phyloP scores from a whole-genome alignment of 2,888 invertebrate genomes.

The Mylabris sibirica region DNA sequence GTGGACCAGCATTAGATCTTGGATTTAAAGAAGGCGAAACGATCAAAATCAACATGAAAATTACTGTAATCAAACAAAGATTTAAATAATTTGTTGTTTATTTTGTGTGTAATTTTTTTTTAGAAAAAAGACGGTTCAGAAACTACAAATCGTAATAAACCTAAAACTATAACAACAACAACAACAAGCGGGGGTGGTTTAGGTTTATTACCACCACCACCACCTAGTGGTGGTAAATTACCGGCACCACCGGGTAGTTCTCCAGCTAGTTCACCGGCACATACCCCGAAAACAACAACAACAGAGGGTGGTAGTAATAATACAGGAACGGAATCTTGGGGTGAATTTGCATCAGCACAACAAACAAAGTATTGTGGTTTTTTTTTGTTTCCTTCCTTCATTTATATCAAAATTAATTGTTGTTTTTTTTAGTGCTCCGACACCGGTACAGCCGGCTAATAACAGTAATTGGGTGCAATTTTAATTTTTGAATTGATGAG shows the following conservation, averaged over 20 bases:
- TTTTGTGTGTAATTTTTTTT: slow-evolving; percentile 27
- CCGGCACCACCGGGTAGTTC: slow-evolving; percentile 83
- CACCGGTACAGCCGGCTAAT: slow-evolving; percentile 48
- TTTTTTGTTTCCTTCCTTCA: not conserved
- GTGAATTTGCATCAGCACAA: slow-evolving; percentile 77
- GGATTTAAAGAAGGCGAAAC: slow-evolving; percentile 99
- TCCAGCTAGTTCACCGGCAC: slow-evolving; percentile 75
- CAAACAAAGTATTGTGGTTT: slow-evolving; percentile 45
- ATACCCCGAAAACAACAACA: slow-evolving; percentile 57
- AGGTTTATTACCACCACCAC: slow-evolving; percentile 80
- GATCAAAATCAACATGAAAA: slow-evolving; percentile 98
- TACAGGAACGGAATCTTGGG: slow-evolving; percentile 73
- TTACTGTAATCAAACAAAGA: slow-evolving; percentile 82
- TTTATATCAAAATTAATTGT: slow-evolving; percentile 13
- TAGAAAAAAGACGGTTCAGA: slow-evolving; percentile 91
- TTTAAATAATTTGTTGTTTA: too few species aligned
- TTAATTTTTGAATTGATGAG: slow-evolving; percentile 43
- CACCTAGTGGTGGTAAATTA: slow-evolving; percentile 71
- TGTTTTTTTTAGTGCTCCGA: slow-evolving; percentile 46
- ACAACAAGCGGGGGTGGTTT: slow-evolving; percentile 55
- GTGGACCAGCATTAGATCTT: slow-evolving; percentile 86
- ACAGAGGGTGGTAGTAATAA: slow-evolving; percentile 53
- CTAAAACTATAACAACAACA: slow-evolving; percentile 59
- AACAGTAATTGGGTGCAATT: slow-evolving; percentile 61
- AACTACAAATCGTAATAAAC: slow-evolving; percentile 70